These are phyloP conservation scores for Aeoliscus strigatus DNA, from an alignment of 2,797 vertebrate species.

Conservation along the genomic window DNA sequence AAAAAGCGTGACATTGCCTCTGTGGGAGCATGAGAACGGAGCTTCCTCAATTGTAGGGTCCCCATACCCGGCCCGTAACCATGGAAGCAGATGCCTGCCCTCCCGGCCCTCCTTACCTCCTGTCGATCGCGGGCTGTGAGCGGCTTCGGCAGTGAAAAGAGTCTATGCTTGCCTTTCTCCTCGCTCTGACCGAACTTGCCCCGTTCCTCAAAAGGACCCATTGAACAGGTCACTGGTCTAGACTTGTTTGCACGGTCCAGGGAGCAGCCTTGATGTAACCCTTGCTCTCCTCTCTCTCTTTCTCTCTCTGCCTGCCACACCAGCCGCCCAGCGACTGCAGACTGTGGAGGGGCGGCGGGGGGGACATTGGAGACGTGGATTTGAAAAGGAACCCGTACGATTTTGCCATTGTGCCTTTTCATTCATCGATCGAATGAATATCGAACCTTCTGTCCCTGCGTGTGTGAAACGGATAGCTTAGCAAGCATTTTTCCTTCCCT, in stretches of 20 bases:
- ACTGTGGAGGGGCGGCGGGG: slow-evolving; percentile 81
- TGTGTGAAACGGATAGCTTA: slow-evolving; percentile 99
- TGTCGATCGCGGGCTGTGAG: slow-evolving; percentile 93
- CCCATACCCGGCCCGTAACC: slow-evolving; percentile 97
- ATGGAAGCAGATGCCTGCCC: slow-evolving; percentile 98
- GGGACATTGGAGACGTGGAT: slow-evolving; percentile 86
- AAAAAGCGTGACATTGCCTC: slow-evolving; percentile 93
- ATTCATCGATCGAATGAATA: slow-evolving; percentile 99
- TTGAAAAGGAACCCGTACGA: slow-evolving; percentile 97
- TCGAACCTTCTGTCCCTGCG: slow-evolving; percentile 98
- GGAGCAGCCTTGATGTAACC: slow-evolving; percentile 99
- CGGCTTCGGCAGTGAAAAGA: slow-evolving; percentile 92
- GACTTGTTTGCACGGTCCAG: slow-evolving; percentile 92
- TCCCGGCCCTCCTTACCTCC: slow-evolving; percentile 97
- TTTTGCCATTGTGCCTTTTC: slow-evolving; percentile 99
- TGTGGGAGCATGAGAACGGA: slow-evolving; percentile 96
- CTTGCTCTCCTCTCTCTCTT: slow-evolving; percentile 82
- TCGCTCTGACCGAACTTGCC: slow-evolving; percentile 93
- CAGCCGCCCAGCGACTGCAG: slow-evolving; percentile 90
- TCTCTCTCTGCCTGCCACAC: slow-evolving; percentile 82
- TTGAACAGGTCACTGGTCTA: slow-evolving; percentile 98
- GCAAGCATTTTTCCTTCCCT: slow-evolving; percentile 82
- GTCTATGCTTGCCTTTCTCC: slow-evolving; percentile 89
- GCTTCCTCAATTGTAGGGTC: slow-evolving; percentile 93
- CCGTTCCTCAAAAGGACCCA: slow-evolving; percentile 93